Percentiles rank a stretch among this genome's conserved stretches.
These are phyloP conservation scores for Notodonta ziczac DNA, from an alignment of 2,888 invertebrate genomes.

Conservation along the genomic window DNA sequence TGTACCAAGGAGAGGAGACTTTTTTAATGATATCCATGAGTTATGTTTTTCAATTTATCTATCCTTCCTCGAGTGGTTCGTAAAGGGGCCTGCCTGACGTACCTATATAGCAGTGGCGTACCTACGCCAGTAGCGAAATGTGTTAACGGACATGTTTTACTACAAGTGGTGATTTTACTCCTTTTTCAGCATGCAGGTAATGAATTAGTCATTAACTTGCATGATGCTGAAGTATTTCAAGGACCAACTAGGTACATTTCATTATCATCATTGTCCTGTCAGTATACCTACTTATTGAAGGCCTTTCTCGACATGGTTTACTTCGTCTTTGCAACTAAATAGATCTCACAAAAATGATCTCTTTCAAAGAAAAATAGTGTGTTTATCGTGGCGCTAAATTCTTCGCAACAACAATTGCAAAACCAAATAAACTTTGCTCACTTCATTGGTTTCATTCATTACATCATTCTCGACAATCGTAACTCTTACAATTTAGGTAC, in stretches of 20 bases:
- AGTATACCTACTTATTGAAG: too few relatives aligned
- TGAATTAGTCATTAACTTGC: background rate
- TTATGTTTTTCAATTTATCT: too few relatives aligned
- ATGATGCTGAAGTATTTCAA: too few relatives aligned
- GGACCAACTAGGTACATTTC: background rate
- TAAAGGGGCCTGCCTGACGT: too few relatives aligned
- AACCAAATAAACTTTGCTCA: slow-evolving; percentile 13
- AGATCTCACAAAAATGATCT: background rate
- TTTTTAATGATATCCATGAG: too few relatives aligned
- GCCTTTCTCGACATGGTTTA: too few relatives aligned
- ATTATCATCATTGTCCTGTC: background rate
- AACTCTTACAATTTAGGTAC: background rate
- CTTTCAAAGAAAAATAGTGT: background rate
- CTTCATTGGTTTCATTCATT: slow-evolving; percentile 26
- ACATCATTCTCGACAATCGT: slow-evolving; percentile 12
- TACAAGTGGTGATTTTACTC: background rate
- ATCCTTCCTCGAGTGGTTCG: too few relatives aligned
- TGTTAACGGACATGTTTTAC: background rate
- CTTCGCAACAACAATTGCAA: background rate
- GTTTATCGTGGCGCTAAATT: background rate
- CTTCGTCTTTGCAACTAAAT: too few relatives aligned
- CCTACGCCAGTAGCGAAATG: too few relatives aligned
- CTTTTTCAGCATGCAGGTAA: background rate
- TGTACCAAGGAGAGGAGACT: too few relatives aligned
- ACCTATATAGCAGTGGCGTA: too few relatives aligned